Conservation (phyloP, 2,888 invertebrate genomes). For the Ormyrus thymus region DNA sequence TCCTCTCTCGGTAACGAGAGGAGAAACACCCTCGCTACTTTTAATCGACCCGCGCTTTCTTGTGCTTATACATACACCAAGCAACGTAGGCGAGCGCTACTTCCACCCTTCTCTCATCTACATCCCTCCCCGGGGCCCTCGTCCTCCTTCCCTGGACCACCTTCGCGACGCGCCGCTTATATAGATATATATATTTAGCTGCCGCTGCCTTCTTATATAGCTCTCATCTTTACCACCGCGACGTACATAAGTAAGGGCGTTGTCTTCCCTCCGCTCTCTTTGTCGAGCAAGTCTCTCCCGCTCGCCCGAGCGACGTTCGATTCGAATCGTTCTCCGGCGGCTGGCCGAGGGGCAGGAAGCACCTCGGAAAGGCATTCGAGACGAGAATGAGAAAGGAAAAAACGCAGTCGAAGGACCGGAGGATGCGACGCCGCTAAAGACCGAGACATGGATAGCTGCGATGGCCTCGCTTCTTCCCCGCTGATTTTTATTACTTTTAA, state of each 20-base stretch:
- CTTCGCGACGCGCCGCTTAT: conserved; percentile 8
- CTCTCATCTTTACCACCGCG: conserved; percentile 68
- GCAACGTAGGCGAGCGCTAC: conserved; percentile 46
- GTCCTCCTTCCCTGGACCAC: conserved; percentile 49
- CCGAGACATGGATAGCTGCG: conserved; percentile 4
- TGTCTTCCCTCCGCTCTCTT: conserved; percentile 70
- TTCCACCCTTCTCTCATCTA: conserved; percentile 32
- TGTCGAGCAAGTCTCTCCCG: conserved; percentile 47
- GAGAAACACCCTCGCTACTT: conserved; percentile 76
- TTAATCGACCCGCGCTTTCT: conserved; percentile 76
- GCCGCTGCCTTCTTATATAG: conserved; percentile 42
- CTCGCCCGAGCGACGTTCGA: conserved; percentile 27
- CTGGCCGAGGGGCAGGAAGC: not conserved
- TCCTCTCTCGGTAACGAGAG: conserved; percentile 70
- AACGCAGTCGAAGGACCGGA: not conserved
- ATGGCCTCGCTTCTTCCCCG: conserved; percentile 31
- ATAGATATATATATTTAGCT: conserved; percentile 11
- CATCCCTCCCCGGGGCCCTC: conserved; percentile 58
- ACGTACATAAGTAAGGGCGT: conserved; percentile 71
- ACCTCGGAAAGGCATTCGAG: conserved; percentile 5
- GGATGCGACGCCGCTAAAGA: conserved; percentile 5
- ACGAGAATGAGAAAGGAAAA: conserved; percentile 17
- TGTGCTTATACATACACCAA: conserved; percentile 74
- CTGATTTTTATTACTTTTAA: conserved; percentile 50
- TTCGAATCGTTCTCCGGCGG: conserved; percentile 26